Base-by-base conservation (phyloP, 2,797 vertebrate genomes). In the Enteromius mattozi region DNA sequence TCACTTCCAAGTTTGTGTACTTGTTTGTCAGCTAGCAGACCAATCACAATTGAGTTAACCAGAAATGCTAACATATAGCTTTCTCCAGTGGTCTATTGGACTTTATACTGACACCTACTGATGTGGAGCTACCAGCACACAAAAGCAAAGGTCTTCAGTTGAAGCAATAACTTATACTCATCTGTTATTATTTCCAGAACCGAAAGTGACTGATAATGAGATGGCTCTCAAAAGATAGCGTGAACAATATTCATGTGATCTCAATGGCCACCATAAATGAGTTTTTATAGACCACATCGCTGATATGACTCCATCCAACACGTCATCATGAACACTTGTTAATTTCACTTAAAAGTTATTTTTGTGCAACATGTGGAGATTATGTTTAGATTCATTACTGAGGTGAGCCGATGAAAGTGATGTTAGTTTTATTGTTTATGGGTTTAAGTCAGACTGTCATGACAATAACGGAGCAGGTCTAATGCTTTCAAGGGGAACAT, bases 101-200 rank as follows among this genome's bases (percentile, higher is more conserved):
- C 33, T 59, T 59, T 59, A 76, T 9, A 56, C 51, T 77, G 74
- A 59, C 74, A 77, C 13, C 51, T 37, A 77, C n/a, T 77, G 75
- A 40, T 14, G n/a, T 61, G 37, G 54, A 61, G 75, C n/a, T 27
- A 17, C 7, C 35, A 61, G 27, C 14, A 40, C 21, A 27, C 7
- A 42, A 40, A 42, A 42, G 8, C 75, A 61, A 77, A 77, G 21
- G 54, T 77, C 49, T n/a, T 51, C 8, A 37, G 30, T 56, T 76
- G 3, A 56, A 24, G 56, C 54, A 78, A 42, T 27, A 27, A 14
- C n/a, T 10, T 24, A 24, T 42, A 42, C 6, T n/a, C 13, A 61
- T 5, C 6, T 2, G 10, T 24, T 77, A 65, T 78, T 47, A 19
- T 19, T 65, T 76, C 33, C 0, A 6, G 24, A 47, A 65, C 17